Conservation (phyloP, 2,113 vertebrate species). For the Apodemus sylvaticus region DNA sequence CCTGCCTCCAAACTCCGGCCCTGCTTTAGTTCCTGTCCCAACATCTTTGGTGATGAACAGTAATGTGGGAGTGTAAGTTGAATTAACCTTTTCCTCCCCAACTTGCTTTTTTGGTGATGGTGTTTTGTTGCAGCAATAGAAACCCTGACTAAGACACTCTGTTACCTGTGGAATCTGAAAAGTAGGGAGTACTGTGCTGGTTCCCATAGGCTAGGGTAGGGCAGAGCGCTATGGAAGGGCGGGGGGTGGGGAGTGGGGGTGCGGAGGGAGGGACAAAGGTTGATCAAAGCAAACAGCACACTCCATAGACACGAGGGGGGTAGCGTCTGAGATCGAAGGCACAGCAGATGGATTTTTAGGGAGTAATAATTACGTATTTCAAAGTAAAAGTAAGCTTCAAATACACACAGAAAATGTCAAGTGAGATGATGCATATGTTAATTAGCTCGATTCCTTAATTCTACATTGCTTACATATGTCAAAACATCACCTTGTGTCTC, state of each 20-base stretch:
- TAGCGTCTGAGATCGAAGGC: neutral
- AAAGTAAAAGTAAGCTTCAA: neutral
- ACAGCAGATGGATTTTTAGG: neutral
- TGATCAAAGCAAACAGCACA: neutral
- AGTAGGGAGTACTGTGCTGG: neutral
- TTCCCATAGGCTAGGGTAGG: neutral
- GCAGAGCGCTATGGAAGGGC: neutral
- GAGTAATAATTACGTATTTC: neutral
- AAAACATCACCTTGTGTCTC: neutral
- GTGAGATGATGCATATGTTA: neutral
- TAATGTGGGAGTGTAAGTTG: neutral
- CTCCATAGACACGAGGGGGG: neutral
- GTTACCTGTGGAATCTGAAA: too few relatives aligned
- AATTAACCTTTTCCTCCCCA: neutral
- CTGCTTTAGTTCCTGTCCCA: neutral
- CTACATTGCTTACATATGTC: neutral
- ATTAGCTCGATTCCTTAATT: neutral
- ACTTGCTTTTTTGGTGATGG: neutral
- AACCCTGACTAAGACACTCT: neutral
- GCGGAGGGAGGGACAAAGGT: too few relatives aligned
- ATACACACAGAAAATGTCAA: neutral
- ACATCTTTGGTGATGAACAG: neutral
- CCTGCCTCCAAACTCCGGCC: neutral
- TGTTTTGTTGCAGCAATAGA: neutral
- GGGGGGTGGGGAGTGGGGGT: too few relatives aligned